Evolutionary conservation across 2,113 vertebrate genomes (phyloP), one percentile per base, ranked within the genome.

Genomic region (Carettochelys insculpta): DNA sequence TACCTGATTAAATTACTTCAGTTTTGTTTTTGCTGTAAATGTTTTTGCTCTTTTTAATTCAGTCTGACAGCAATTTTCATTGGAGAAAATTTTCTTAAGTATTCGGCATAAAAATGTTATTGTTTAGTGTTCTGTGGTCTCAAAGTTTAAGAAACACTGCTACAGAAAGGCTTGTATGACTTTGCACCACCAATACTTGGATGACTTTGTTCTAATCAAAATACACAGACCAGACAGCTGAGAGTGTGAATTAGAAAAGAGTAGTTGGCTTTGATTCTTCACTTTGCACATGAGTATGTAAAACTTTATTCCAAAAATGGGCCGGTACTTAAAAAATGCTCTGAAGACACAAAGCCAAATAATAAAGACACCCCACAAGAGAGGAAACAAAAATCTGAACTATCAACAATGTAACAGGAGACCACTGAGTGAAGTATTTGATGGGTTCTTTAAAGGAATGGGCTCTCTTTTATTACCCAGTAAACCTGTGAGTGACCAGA

Each of bases 401-500:
- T 93, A 82, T 38, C 45, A 68, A 68, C n/a, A 38, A 38, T 80
- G 61, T 75, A 77, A 12, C 47, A 29, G 79, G 68, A 95, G 31
- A 82, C 91, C 85, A 80, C 80, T 22, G 12, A 87, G 50, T 51
- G 88, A 68, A 38, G 89, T 85, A 58, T 19, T 61, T 85, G 86
- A 76, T 14, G 16, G 22, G 2, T 8, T 54, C 82, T 92, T 87
- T 89, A 90, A 90, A 93, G 77, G 91, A 95, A 83, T 51, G 82
- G 29, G 61, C 79, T 84, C 3, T 90, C 78, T 95, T 91, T 91
- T 93, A 83, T 75, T 91, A 58, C 50, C 80, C 83, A 88, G 93
- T 52, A 89, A 93, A 93, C 54, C 58, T 94, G 51, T 87, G 79
- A 91, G 47, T 10, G 34, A 43, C 76, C 68, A 82, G 88, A 95